Conservation (phyloP, 2,113 vertebrate genomes). For the Ictalurus furcatus region DNA sequence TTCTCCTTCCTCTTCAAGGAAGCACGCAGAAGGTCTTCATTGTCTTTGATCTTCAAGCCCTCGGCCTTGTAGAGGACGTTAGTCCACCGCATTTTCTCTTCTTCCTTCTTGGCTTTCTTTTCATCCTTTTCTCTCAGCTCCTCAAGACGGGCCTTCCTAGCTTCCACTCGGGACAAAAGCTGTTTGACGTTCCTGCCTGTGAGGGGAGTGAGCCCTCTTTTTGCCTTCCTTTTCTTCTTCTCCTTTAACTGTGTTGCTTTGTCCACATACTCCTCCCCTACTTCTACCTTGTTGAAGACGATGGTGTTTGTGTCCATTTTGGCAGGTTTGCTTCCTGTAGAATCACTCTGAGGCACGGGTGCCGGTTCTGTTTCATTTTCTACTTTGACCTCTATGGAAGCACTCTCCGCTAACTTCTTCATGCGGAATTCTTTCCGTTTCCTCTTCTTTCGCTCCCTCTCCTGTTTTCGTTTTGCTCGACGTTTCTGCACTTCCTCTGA, state of each 20-base stretch:
- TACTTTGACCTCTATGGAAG: slow-evolving; percentile 9
- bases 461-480: slow-evolving; percentile 81
- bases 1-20: slow-evolving; percentile 89
- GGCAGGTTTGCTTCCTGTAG: not conserved
- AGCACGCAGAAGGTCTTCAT: slow-evolving; percentile 79
- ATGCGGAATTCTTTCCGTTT: slow-evolving; percentile 82
- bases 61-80: slow-evolving; percentile 89
- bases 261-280: slow-evolving; percentile 72
- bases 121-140: slow-evolving; percentile 79
- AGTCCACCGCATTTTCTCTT: slow-evolving; percentile 89
- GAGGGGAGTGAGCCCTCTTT: slow-evolving; percentile 86
- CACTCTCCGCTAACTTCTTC: slow-evolving; percentile 76
- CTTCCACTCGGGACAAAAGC: slow-evolving; percentile 83
- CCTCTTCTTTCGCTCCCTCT: slow-evolving; percentile 88
- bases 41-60: slow-evolving; percentile 85
- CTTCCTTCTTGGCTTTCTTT: slow-evolving; percentile 77
- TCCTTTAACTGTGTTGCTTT: slow-evolving; percentile 68
- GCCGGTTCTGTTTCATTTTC: slow-evolving; percentile 51
- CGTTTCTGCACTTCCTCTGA: slow-evolving; percentile 79
- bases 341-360: not conserved
- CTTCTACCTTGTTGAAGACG: slow-evolving; percentile 86
- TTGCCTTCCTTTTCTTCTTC: slow-evolving; percentile 77
- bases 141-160: slow-evolving; percentile 79
- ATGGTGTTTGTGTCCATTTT: slow-evolving; percentile 63
- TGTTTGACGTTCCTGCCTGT: slow-evolving; percentile 92